A percentile compares a stretch with the other conserved stretches of the same genome.
These are phyloP conservation scores for Turnix velox DNA, from an alignment of 2,113 vertebrate genomes.

Conservation along the genomic window DNA sequence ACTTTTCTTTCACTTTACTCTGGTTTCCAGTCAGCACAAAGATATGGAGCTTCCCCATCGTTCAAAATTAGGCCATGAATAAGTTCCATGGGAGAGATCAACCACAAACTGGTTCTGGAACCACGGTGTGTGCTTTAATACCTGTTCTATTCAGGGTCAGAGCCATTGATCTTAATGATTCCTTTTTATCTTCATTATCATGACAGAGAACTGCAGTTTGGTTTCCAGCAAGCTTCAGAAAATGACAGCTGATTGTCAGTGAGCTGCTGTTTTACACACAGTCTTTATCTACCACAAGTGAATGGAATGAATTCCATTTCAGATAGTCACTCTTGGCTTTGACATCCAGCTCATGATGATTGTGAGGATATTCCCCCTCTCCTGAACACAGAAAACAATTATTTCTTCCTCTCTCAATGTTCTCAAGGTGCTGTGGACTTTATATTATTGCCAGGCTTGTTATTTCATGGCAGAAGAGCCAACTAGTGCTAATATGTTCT, in stretches of 20 bases:
- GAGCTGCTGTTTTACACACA: background rate
- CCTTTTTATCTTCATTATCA: background rate
- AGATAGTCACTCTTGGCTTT: background rate
- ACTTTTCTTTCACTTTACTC: background rate
- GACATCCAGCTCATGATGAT: background rate
- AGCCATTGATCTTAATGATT: background rate
- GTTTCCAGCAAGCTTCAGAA: background rate
- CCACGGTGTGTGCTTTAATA: accelerated
- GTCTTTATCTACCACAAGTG: background rate
- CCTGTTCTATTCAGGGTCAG: background rate
- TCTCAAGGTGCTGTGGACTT: background rate
- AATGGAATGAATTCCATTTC: background rate
- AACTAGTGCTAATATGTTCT: background rate
- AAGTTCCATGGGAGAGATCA: no score
- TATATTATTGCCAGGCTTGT: background rate
- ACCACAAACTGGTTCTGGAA: background rate
- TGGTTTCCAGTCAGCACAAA: background rate
- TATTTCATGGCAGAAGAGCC: background rate
- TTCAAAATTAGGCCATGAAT: background rate
- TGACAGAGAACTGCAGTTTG: background rate
- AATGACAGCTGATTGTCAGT: background rate
- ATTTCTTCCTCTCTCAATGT: background rate
- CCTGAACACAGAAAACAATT: background rate
- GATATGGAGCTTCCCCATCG: background rate
- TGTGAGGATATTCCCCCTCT: background rate